Percentiles rank a stretch among this genome's conserved stretches.
Conservation (phyloP, 2,113 vertebrate genomes). For the Semnopithecus entellus region DNA sequence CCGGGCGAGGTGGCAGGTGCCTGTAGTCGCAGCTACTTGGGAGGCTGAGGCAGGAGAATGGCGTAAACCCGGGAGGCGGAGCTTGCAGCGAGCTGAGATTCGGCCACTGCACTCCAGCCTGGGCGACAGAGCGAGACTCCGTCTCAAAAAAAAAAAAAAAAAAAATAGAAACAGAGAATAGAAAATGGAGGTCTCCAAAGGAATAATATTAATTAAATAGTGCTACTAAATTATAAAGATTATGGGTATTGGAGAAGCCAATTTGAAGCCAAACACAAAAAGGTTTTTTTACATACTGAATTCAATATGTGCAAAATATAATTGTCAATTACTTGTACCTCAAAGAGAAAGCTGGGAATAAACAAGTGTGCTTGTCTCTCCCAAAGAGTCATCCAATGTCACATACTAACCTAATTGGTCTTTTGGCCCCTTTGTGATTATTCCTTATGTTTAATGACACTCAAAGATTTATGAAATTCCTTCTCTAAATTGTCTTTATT, state of each 20-base stretch:
- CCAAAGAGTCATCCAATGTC: not conserved
- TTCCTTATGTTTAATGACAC: not conserved
- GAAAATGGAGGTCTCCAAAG: not conserved
- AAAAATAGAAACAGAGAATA: not conserved
- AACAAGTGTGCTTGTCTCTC: not conserved
- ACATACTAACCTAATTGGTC: not conserved
- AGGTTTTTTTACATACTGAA: not conserved
- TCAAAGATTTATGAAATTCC: not conserved
- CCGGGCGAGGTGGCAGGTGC: too few relatives aligned
- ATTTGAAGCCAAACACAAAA: not conserved
- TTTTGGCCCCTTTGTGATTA: not conserved
- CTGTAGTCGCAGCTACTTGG: too few relatives aligned
- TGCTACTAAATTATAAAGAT: not conserved
- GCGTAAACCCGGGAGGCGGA: too few relatives aligned
- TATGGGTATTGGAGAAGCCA: not conserved
- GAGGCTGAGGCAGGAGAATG: too few relatives aligned
- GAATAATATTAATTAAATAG: not conserved
- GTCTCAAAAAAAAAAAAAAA: too few relatives aligned
- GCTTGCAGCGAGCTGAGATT: too few relatives aligned
- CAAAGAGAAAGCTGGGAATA: not conserved
- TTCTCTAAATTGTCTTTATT: not conserved
- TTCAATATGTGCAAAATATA: not conserved
- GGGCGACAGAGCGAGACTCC: too few relatives aligned
- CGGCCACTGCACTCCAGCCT: too few relatives aligned
- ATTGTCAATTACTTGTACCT: not conserved